These are phyloP conservation scores for Chaenocephalus aceratus DNA, from an alignment of 2,113 vertebrate species.

Conservation along the genomic window DNA sequence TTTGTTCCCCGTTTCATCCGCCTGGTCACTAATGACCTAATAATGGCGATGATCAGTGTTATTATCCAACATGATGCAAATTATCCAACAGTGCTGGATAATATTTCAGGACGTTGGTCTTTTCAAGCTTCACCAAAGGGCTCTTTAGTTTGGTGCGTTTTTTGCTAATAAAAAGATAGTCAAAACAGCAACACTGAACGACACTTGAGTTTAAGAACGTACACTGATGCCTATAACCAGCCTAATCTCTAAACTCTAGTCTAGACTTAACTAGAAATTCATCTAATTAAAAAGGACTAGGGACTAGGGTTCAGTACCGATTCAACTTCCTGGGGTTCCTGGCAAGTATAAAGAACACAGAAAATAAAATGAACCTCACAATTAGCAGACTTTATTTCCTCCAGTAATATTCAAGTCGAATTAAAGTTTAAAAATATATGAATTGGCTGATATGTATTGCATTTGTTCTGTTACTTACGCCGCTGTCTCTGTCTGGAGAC, in stretches of 20 bases:
- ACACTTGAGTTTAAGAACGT: neutral
- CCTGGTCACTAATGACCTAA: neutral
- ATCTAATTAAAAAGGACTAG: constrained; percentile 36
- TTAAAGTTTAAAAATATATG: constrained; percentile 3
- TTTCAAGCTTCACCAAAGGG: neutral
- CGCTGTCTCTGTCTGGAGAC: constrained; percentile 95
- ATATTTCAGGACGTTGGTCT: neutral
- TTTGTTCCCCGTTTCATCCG: neutral
- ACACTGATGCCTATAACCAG: constrained; percentile 9
- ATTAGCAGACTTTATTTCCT: constrained; percentile 8
- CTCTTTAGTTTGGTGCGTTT: neutral
- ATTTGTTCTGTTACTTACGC: constrained; percentile 88
- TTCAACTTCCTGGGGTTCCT: constrained; percentile 81
- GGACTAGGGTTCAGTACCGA: constrained; percentile 75
- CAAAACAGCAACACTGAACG: constrained; percentile 15
- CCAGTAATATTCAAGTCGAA: fast-evolving
- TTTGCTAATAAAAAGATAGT: constrained; percentile 5
- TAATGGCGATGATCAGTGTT: neutral
- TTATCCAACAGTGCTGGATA: neutral
- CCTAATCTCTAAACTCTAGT: constrained; percentile 42
- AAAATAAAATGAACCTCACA: constrained; percentile 34
- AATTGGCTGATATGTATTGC: constrained; percentile 4
- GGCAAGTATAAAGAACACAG: constrained; percentile 55
- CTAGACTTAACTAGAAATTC: constrained; percentile 29
- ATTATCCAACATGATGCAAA: neutral